Percentiles rank a stretch among this genome's conserved stretches.
Evolutionary conservation across 2,797 vertebrate genomes (phyloP).

Genomic region (Dermochelys coriacea): DNA sequence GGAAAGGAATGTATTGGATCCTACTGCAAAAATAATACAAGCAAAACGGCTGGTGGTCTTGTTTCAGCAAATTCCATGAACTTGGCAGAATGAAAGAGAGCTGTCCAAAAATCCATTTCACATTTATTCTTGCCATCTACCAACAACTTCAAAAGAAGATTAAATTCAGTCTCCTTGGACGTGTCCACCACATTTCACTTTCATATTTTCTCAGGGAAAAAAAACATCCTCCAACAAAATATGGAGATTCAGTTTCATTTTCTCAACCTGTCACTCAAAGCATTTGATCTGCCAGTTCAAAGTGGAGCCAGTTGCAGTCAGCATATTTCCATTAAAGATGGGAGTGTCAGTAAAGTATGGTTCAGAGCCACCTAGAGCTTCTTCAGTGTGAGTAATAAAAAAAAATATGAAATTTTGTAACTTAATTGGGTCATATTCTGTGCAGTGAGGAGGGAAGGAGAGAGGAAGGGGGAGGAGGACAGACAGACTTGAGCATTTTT

Average conservation of each 20-base stretch:
- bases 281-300: constrained; percentile 39
- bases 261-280: constrained; percentile 33
- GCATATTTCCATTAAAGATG: neutral
- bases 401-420: neutral
- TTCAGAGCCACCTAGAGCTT: neutral
- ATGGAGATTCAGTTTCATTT: constrained; percentile 52
- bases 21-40: constrained; percentile 19
- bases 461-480: neutral
- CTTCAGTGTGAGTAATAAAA: neutral
- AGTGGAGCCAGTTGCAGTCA: constrained; percentile 11
- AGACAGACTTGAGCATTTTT: neutral
- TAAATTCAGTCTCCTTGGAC: constrained; percentile 54
- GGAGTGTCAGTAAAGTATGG: accelerated
- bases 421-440: neutral
- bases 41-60: constrained; percentile 30
- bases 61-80: constrained; percentile 64
- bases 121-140: constrained; percentile 36
- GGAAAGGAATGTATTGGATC: constrained; percentile 1
- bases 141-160: constrained; percentile 64
- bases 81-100: constrained; percentile 36
- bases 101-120: constrained; percentile 38
- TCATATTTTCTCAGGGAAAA: constrained; percentile 42
- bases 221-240: constrained; percentile 24
- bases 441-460: neutral
- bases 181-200: constrained; percentile 46